phyloP scores from a whole-genome alignment of 2,113 vertebrate genomes.

The Dipodomys merriami region DNA sequence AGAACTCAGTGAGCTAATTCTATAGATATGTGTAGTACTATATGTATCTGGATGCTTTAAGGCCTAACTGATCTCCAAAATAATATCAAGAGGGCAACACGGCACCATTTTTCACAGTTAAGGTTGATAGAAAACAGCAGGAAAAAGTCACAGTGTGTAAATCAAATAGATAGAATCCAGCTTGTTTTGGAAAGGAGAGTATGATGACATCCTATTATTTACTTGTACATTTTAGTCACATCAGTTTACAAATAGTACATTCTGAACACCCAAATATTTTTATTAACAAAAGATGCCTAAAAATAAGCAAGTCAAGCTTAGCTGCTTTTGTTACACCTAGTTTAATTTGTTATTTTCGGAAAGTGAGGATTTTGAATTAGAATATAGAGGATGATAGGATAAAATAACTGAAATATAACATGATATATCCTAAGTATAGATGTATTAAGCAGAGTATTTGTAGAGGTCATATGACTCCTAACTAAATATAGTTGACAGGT shows the following conservation, averaged over 20 bases:
- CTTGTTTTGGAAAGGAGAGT: conserved; percentile 80
- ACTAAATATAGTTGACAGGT: not conserved
- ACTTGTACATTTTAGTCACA: conserved; percentile 80
- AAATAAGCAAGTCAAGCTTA: conserved; percentile 37
- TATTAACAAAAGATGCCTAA: conserved; percentile 38
- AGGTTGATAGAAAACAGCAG: conserved; percentile 91
- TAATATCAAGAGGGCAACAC: conserved; percentile 89
- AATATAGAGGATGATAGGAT: conserved; percentile 1
- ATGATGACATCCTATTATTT: conserved; percentile 77
- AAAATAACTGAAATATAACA: not conserved
- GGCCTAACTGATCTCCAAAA: conserved; percentile 87
- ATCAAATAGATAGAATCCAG: conserved; percentile 87
- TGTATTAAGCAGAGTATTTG: conserved; percentile 51
- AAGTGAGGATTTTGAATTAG: conserved; percentile 34
- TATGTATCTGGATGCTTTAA: conserved; percentile 88
- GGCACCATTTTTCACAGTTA: conserved; percentile 91
- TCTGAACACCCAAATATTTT: conserved; percentile 55
- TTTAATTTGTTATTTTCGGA: conserved; percentile 52
- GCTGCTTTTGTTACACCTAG: conserved; percentile 24
- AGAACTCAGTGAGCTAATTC: conserved; percentile 88
- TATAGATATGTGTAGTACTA: conserved; percentile 87
- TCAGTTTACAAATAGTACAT: conserved; percentile 71
- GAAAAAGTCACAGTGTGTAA: conserved; percentile 89
- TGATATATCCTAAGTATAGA: not conserved
- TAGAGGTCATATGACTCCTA: conserved; percentile 19